Evolutionary conservation across 2,888 invertebrate genomes (phyloP).

Genomic region (Neoascia interrupta): DNA sequence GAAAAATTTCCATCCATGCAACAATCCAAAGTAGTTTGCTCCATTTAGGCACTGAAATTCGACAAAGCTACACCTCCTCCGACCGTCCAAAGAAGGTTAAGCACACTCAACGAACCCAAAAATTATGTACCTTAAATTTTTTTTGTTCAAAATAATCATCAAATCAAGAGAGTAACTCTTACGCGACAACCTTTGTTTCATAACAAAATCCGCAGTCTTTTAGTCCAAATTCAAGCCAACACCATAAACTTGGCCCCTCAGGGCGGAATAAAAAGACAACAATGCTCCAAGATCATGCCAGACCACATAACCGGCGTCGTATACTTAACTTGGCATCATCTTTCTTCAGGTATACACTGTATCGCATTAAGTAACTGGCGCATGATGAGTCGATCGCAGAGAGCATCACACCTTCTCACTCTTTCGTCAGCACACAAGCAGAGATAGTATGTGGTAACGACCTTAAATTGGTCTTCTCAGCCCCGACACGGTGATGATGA

Average conservation of each 20-base stretch:
- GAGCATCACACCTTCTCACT: not conserved
- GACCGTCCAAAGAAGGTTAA: constrained; percentile 14
- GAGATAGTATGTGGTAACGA: constrained; percentile 59
- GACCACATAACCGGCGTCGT: constrained; percentile 6
- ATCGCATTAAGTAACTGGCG: constrained; percentile 41
- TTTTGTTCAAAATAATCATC: constrained; percentile 6
- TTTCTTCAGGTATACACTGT: constrained; percentile 24
- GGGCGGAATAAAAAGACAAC: constrained; percentile 23
- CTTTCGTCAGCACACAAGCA: not conserved
- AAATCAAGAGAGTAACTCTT: not conserved
- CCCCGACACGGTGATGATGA: constrained; percentile 1
- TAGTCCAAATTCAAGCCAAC: constrained; percentile 19
- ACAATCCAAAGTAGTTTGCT: constrained; percentile 23
- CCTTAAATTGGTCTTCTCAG: constrained; percentile 38
- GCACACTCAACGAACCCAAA: constrained; percentile 38
- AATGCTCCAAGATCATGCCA: constrained; percentile 42
- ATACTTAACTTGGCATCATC: constrained; percentile 51
- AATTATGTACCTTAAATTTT: not conserved
- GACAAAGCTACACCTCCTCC: not conserved
- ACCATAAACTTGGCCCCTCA: constrained; percentile 50
- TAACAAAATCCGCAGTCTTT: constrained; percentile 12
- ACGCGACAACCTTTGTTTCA: constrained; percentile 33
- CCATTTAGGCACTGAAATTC: constrained; percentile 42
- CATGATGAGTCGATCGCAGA: not conserved
- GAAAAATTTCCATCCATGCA: constrained; percentile 19